Evolutionary conservation across 2,797 vertebrate genomes (phyloP), one percentile per base, ranked within the genome.

Genomic region (Intellagama lesueurii): DNA sequence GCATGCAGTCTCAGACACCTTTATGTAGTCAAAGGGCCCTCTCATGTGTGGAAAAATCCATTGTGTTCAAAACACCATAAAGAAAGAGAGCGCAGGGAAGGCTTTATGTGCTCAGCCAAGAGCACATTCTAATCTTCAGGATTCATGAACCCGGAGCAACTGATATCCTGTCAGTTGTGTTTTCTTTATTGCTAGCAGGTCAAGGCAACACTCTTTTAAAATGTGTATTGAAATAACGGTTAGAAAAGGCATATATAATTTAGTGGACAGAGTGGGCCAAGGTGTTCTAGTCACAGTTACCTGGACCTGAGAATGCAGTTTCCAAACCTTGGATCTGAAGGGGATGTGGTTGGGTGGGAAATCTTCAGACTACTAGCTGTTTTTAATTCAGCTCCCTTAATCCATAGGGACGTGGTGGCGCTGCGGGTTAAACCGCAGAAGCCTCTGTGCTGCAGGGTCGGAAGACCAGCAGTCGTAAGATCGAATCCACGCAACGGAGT

Each of bases 21-120:
- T 81, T 77, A n/a, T n/a, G 52, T 47, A 69, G 32, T 49, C 75
- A 68, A 79, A 47, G 24, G 56, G 17, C n/a, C 35, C 40, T 40
- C 19, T 68, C 73, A 35, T 64, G 47, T 30, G 17, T 83, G 73
- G 70, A 88, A 82, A 30, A 80, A 85, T 72, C 60, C 30, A 77
- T 88, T 78, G 64, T 81, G 52, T 81, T 72, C 52, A 73, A 69
- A 86, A 64, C 49, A 86, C 30, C 79, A 32, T 70, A 30, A 75
- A 81, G 52, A 73, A 81, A 81, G 40, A 47, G 77, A 12, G 22
- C 7, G 28, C 44, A 75, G 24, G 11, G 30, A 47, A 86, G 30
- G 44, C 24, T 49, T 80, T 72, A 86, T 79, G 26, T 24, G 60
- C 44, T 17, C 56, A 68, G 56, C 30, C 72, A 81, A 11, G 11